Evolutionary conservation across 2,888 invertebrate species (phyloP), one percentile per base, ranked within the genome.

Genomic region (Heliconius cydno): DNA sequence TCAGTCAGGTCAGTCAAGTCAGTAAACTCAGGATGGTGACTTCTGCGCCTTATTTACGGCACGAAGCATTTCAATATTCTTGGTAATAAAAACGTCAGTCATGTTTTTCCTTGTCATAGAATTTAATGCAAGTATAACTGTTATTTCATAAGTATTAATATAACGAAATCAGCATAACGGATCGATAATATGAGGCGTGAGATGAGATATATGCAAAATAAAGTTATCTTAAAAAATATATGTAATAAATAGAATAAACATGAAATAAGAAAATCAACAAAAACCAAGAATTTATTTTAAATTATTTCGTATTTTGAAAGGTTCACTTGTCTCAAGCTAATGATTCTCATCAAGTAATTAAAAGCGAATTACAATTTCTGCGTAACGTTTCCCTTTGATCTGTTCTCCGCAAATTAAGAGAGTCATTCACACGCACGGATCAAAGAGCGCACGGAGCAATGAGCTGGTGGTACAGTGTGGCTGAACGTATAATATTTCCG

Each of bases 11-110:
- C 77, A 80, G 78, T 79, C 67, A 74, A 67, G 78, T 79, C 68
- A 79, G 63, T 79, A 79, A 75, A 75, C 78, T 30, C 74, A 63
- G 68, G 74, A 74, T 79, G 38, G 52, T 78, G 79, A 81, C 79
- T 52, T 52, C 19, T 52, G 75, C 78, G 72, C 67, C 63, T 28
- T 46, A 28, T 63, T 46, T 41, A 65, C 46, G 70, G 38, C 75
- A 75, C 19, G 38, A 75, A 19, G 41, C 25, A 28, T 52, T 75
- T 75, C 38, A 28, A 41, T 41, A 41, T 75, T 19, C 41, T 28
- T 57, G 34, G 34, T 72, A 60, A 73, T 73, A 73, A 25, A 60
- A 73, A 34, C 34, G 34, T 34, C 60, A 60, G 2, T 57, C n/a
- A 73, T n/a, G n/a, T 60, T 57, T 60, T 73, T 38, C 7, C 34